A percentile compares a stretch with the other conserved stretches of the same genome.
Conservation (phyloP, 2,797 vertebrate genomes). For the Hemibagrus guttatus region DNA sequence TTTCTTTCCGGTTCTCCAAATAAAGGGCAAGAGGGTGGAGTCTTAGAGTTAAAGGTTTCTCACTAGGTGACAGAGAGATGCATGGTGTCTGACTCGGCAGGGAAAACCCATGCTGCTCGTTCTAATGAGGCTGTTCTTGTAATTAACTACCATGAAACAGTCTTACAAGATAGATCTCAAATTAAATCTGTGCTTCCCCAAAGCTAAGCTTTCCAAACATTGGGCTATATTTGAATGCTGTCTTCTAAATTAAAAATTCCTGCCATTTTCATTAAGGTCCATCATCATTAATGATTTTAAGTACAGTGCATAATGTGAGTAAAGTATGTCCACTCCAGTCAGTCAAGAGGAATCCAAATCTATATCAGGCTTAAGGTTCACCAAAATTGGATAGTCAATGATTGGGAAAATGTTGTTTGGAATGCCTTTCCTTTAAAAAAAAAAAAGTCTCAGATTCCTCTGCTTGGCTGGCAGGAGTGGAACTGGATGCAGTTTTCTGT, state of each 20-base stretch:
- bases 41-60: constrained; percentile 44
- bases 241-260: not conserved
- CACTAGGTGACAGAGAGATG: constrained; percentile 13
- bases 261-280: not conserved
- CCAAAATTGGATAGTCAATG: not conserved
- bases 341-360: not conserved
- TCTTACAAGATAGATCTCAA: constrained; percentile 27
- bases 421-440: not conserved
- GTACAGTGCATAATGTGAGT: not conserved
- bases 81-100: constrained; percentile 2
- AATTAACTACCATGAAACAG: constrained; percentile 40
- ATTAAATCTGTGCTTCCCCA: not conserved
- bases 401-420: not conserved
- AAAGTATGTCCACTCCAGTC: not conserved
- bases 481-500: not conserved
- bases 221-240: not conserved
- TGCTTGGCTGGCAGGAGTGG: not conserved
- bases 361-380: not conserved
- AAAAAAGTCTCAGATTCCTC: not conserved
- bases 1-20: constrained; percentile 40
- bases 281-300: not conserved
- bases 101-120: not conserved
- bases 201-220: constrained; percentile 16
- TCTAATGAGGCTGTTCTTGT: constrained; percentile 34
- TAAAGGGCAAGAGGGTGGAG: constrained; percentile 50